A percentile compares a stretch with the other conserved stretches of the same genome.
Evolutionary conservation across 2,888 invertebrate species (phyloP).

Genomic region (Ophion obscuratus): DNA sequence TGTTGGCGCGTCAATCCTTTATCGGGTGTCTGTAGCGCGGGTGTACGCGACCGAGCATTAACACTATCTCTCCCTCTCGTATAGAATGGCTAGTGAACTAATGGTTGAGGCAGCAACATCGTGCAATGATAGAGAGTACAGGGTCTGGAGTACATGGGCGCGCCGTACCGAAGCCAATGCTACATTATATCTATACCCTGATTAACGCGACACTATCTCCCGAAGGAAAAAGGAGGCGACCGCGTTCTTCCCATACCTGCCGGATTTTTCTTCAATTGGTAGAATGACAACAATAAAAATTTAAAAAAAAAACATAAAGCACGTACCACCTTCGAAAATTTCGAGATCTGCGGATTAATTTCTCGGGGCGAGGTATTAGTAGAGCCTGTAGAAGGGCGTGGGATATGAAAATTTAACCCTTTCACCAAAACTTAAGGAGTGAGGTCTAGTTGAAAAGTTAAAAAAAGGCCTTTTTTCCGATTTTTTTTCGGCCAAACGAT

Average conservation of each 20-base stretch:
- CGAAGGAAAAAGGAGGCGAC: neutral
- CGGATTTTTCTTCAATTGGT: neutral
- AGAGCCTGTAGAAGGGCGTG: neutral
- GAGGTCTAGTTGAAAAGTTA: too few relatives aligned
- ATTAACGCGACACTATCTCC: conserved; percentile 40
- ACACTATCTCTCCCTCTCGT: conserved; percentile 39
- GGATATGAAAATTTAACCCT: neutral
- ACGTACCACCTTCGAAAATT: neutral
- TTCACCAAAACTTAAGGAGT: neutral
- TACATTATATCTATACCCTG: conserved; percentile 22
- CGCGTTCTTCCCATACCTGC: neutral
- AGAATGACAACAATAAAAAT: neutral
- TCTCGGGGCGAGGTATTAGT: neutral
- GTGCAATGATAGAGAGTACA: conserved; percentile 32
- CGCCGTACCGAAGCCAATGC: conserved; percentile 55
- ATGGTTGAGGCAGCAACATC: conserved; percentile 54
- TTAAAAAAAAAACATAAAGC: too few relatives aligned
- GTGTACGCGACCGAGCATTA: conserved; percentile 61
- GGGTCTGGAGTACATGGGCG: conserved; percentile 49
- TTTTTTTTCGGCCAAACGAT: too few relatives aligned
- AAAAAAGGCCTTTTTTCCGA: too few relatives aligned
- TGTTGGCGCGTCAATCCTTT: conserved; percentile 66
- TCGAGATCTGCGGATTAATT: neutral
- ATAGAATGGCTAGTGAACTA: conserved; percentile 61
- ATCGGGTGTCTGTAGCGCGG: conserved; percentile 55